Percentiles rank a stretch among this genome's conserved stretches.
These are phyloP conservation scores for Halcyon smyrnensis DNA, from an alignment of 2,797 vertebrate species.

Conservation along the genomic window DNA sequence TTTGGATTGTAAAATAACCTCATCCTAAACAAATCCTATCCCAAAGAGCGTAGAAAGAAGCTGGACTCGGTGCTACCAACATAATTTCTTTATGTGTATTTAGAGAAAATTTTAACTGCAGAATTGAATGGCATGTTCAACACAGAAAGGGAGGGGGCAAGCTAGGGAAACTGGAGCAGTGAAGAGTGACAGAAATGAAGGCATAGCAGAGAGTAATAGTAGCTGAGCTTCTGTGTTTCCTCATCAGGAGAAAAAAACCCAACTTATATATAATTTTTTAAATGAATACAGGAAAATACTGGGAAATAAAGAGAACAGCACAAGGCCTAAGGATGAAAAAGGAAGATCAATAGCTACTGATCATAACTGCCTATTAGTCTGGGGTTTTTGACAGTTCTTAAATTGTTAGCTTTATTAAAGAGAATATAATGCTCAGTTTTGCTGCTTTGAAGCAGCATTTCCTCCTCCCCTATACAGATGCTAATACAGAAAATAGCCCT, in stretches of 20 bases:
- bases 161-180: neutral
- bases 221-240: neutral
- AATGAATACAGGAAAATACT: neutral
- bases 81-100: neutral
- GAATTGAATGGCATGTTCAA: neutral
- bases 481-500: neutral
- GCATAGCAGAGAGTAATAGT: neutral
- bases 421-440: neutral
- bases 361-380: neutral
- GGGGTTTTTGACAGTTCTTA: neutral
- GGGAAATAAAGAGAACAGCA: neutral
- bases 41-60: neutral
- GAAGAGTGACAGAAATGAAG: neutral
- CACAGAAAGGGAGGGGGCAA: neutral
- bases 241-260: neutral
- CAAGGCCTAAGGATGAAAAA: neutral
- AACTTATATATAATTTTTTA: neutral
- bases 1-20: neutral
- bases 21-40: neutral
- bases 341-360: neutral
- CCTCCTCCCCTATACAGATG: neutral
- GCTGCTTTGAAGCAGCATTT: slow-evolving; percentile 17
- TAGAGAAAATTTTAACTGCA: neutral
- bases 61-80: neutral
- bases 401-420: neutral